These are phyloP conservation scores for Halocynthia roretzi DNA, from an alignment of 23 tunicate genomes.

Conservation along the genomic window DNA sequence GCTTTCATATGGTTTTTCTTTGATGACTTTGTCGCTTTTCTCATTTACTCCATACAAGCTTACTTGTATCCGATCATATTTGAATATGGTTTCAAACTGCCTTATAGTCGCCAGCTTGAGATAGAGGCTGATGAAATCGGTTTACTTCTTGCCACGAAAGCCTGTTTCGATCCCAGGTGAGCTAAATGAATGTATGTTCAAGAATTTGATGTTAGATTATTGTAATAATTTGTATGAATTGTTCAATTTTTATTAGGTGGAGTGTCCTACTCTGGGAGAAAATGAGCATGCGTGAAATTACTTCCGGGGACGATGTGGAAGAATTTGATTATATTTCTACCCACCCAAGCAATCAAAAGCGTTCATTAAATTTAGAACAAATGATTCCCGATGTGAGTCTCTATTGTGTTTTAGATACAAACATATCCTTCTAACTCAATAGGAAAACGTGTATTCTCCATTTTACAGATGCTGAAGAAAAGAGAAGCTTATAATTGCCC, in stretches of 20 bases:
- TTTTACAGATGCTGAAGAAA: conserved; percentile 8
- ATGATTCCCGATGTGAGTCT: conserved; percentile 31
- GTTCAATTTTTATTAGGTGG: conserved; percentile 12
- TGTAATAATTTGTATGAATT: not conserved
- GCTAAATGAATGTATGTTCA: not conserved
- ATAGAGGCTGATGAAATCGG: conserved; percentile 91
- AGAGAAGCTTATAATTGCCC: conserved; percentile 61
- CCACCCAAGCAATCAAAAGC: conserved; percentile 62
- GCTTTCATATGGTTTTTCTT: conserved; percentile 80
- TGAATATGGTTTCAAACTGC: conserved; percentile 76
- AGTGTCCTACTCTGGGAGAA: conserved; percentile 84
- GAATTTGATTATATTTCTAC: conserved; percentile 63
- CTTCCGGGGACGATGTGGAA: not conserved
- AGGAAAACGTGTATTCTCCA: not conserved
- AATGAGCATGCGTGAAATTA: conserved; percentile 50
- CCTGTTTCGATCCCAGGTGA: conserved; percentile 83
- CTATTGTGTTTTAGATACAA: not conserved
- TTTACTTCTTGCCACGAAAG: conserved; percentile 48
- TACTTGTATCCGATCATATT: conserved; percentile 48
- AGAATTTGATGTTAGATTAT: not conserved
- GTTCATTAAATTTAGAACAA: conserved; percentile 56
- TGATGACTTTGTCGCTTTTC: conserved; percentile 72
- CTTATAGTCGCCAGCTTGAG: conserved; percentile 69
- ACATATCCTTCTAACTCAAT: not conserved
- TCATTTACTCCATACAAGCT: conserved; percentile 37